Conservation (phyloP, 2,888 invertebrate genomes). For the Ommatoiulus sabulosus region DNA sequence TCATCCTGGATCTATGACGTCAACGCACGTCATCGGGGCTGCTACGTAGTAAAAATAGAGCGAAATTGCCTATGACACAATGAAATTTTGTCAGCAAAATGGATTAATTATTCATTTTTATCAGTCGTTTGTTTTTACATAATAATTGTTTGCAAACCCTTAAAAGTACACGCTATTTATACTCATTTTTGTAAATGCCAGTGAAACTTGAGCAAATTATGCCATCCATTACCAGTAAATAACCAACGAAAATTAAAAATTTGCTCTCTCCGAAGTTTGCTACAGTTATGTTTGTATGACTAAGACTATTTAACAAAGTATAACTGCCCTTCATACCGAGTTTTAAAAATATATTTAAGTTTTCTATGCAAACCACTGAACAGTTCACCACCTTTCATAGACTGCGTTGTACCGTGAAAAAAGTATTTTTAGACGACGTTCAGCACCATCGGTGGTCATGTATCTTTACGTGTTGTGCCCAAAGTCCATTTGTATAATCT, state of each 20-base stretch:
- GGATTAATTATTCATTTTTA: slow-evolving; percentile 34
- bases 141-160: slow-evolving; percentile 38
- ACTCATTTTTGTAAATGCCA: not conserved
- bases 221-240: not conserved
- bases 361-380: too few relatives aligned
- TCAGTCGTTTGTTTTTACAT: not conserved
- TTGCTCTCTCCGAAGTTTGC: too few relatives aligned
- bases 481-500: too few relatives aligned
- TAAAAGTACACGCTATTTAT: not conserved
- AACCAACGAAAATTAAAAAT: not conserved
- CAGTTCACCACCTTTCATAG: too few relatives aligned
- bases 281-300: too few relatives aligned
- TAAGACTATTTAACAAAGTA: too few relatives aligned
- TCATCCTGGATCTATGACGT: slow-evolving; percentile 35
- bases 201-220: not conserved
- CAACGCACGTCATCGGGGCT: not conserved
- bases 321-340: too few relatives aligned
- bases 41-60: slow-evolving; percentile 11
- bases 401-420: too few relatives aligned
- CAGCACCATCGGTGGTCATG: too few relatives aligned
- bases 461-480: too few relatives aligned
- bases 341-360: too few relatives aligned
- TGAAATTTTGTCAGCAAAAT: not conserved
- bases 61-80: slow-evolving; percentile 22
- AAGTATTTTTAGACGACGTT: too few relatives aligned